Conservation (phyloP, 2,888 invertebrate genomes). For the Volucella inanis region DNA sequence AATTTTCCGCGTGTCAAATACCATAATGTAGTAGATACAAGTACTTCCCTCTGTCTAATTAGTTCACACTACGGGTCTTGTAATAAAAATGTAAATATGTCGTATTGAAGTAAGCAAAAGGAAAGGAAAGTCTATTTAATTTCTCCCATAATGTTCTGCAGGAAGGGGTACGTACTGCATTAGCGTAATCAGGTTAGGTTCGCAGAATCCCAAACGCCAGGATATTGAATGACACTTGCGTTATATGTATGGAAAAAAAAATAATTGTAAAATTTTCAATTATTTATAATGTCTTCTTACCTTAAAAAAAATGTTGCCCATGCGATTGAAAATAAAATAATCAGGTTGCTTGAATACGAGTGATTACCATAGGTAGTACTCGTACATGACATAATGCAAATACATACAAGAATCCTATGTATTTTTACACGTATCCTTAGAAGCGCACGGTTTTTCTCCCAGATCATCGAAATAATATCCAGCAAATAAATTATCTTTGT, state of each 20-base stretch:
- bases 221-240: no score
- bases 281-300: conserved; percentile 24
- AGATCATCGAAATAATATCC: conserved; percentile 1
- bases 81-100: conserved; percentile 77
- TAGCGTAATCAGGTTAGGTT: no score
- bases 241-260: no score
- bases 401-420: no score
- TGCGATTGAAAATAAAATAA: conserved; percentile 51
- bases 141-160: no score
- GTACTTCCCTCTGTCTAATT: conserved; percentile 78
- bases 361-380: neutral
- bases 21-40: neutral
- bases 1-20: conserved; percentile 39
- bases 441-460: neutral
- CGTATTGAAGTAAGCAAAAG: neutral
- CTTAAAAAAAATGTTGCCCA: conserved; percentile 26
- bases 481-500: conserved; percentile 50
- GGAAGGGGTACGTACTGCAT: no score
- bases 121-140: no score
- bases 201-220: no score
- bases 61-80: conserved; percentile 78
- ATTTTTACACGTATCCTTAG: neutral
- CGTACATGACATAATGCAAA: no score
- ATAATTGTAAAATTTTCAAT: neutral
- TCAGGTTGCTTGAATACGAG: conserved; percentile 11